Base-by-base conservation (phyloP, 1,140 invertebrate species). In the Ostrea edulis region DNA sequence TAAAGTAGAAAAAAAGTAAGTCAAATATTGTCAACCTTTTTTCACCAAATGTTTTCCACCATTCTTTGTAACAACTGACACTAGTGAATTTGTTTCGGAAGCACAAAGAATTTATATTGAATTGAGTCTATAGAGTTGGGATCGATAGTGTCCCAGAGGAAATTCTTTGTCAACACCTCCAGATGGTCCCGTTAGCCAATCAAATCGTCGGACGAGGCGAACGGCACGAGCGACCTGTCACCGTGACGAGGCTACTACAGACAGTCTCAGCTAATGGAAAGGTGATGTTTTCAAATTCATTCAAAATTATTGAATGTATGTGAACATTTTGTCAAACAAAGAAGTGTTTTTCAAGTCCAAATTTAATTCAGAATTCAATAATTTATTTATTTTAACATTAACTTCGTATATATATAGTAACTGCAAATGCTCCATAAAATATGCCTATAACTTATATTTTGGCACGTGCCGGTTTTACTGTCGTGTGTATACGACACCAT, bases 121-220 rank as follows among this genome's bases (percentile, higher is more conserved):
- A 77, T 14, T 2, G 68, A 77, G 68, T 77, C 68, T 77, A 77
- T 29, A 29, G 22, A 77, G 68, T 35, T 14, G 25, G 35, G 29
- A 77, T 77, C 68, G 68, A 77, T 77, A 77, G 68, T 29, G 68
- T 77, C 68, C 68, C 68, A 77, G 29, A 77, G 68, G 68, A 77
- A 77, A 77, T 77, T 77, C 68, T 87, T 58, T 82, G 86, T 83
- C 83, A 88, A 84, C 87, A 88, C 87, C 87, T 88, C 87, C 87
- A 88, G 87, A 85, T 88, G 87, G 68, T 84, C 83, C 82, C 35
- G 35, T 88, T 77, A 85, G 44, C 87, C 87, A 88, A 88, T 88
- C 87, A 88, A 65, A 84, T 81, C 55, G 82, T 65, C 14, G 22
- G 68, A 84, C 54, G n/a, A 77, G n/a, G 52, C 51, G 52, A 22